These are phyloP conservation scores for Channallabes apus DNA, from an alignment of 2,797 vertebrate genomes.

Conservation along the genomic window DNA sequence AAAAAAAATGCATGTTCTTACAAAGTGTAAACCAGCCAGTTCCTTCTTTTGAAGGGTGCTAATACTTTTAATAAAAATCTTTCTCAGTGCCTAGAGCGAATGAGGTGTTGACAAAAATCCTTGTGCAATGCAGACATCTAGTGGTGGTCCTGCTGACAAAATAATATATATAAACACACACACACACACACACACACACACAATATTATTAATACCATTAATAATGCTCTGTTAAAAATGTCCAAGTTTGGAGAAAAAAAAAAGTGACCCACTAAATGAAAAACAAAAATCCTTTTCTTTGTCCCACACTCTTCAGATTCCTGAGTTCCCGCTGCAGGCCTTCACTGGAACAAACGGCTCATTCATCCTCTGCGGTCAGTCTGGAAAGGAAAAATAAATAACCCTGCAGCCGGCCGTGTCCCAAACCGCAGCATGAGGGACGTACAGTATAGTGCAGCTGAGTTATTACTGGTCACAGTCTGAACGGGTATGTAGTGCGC, in stretches of 20 bases:
- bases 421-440: neutral
- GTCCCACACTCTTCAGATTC: neutral
- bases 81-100: neutral
- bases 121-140: constrained; percentile 60
- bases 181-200: neutral
- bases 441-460: constrained; percentile 6
- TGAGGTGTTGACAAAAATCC: constrained; percentile 32
- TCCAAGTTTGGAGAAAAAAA: neutral
- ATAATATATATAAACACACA: neutral
- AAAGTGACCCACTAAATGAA: too few relatives aligned
- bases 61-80: neutral
- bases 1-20: neutral
- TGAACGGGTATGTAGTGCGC: neutral
- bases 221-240: neutral
- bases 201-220: neutral
- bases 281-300: neutral
- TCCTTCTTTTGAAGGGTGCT: neutral
- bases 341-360: constrained; percentile 70
- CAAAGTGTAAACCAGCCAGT: neutral
- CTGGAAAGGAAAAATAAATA: constrained; percentile 55
- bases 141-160: constrained; percentile 36
- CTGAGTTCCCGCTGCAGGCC: constrained; percentile 58
- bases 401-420: neutral
- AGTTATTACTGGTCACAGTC: neutral
- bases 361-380: constrained; percentile 52